Base-by-base conservation (phyloP, 2,888 invertebrate species). In the Beris morrisii region DNA sequence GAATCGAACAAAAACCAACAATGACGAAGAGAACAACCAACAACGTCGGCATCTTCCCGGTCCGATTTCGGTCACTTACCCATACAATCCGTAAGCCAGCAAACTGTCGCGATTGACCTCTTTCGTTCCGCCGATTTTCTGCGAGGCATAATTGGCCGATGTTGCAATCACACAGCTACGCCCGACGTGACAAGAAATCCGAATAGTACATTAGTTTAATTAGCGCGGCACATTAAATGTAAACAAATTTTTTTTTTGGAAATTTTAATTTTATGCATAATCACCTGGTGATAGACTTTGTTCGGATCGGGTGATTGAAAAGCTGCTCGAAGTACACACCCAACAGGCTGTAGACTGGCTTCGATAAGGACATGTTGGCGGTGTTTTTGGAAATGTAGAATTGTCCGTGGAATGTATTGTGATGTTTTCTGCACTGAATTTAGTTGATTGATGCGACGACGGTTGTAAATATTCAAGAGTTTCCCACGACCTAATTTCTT, bases 231-330 rank as follows among this genome's bases (percentile, higher is more conserved):
- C 22, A 22, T 22, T 22, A 22, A 22, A 7, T 11, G 43, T 6
- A 65, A 58, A 63, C 64, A 32, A 54, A 38, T 56, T 44, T 52
- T 54, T 22, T 15, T 5, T 46, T 12, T 11, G 12, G 22, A 38
- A 50, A 4, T 28, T 31, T 43, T 22, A 22, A 61, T 44, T 48
- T 63, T 52, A 12, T 70, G 69, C 50, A n/a, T 28, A 67, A 64
- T 83, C 83, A 92, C 92, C 91, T 90, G 67, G 90, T 91, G 63
- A 92, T 80, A 45, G 91, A 87, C 83, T 91, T 91, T 1, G 92
- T 93, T 76, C 86, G 87, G 64, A 92, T 83, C 0, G 92, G 92
- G 79, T 88, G 85, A 69, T 85, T 84, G 76, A 90, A 91, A 57
- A 92, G 82, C 76, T 89, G 89, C 73, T 88, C 86, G 74, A 92